Evolutionary conservation across 2,888 invertebrate species (phyloP), one percentile per base, ranked within the genome.

Genomic region (Seira ritae): DNA sequence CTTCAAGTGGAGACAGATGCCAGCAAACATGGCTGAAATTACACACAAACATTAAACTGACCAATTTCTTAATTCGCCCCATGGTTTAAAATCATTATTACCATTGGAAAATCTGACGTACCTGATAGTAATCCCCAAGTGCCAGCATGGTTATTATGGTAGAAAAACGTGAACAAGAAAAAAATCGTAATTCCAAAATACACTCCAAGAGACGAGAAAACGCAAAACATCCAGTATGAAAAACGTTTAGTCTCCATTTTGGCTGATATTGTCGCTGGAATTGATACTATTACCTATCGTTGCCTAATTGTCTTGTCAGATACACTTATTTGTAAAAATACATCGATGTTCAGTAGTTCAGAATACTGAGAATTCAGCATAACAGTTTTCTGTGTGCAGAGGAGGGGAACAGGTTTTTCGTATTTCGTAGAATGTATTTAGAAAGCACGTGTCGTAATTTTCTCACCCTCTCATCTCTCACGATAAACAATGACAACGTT

Each of bases 121-220:
- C 89, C 89, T 68, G 89, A 89, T 22, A 89, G 74, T 0, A 89
- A 69, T 55, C 88, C 89, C 86, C 87, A 89, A 2, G 76, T 74
- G 65, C 89, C 89, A 20, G 86, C 87, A 82, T 86, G 85, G 62
- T 76, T 82, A 83, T 89, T 89, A n/a, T 86, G 79, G 42, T 87
- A 89, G 82, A 86, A 86, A 70, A 89, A 89, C 24, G 89, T 88
- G 62, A 89, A 89, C 10, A 89, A 60, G 70, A 88, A 85, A 65
- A 89, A 89, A 0, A 89, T 82, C 0, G 87, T 85, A 1, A 89
- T 73, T 22, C 89, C 89, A 74, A 87, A 88, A 79, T 87, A 89
- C 19, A 89, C 80, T 12, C 89, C 89, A 3, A 89, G 73, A 1
- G 84, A 76, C 0, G 88, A 73, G 24, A 78, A 80, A 15, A 86